A percentile compares a stretch with the other conserved stretches of the same genome.
phyloP scores from a whole-genome alignment of 2,888 invertebrate genomes.

The Clistopyga incitator region DNA sequence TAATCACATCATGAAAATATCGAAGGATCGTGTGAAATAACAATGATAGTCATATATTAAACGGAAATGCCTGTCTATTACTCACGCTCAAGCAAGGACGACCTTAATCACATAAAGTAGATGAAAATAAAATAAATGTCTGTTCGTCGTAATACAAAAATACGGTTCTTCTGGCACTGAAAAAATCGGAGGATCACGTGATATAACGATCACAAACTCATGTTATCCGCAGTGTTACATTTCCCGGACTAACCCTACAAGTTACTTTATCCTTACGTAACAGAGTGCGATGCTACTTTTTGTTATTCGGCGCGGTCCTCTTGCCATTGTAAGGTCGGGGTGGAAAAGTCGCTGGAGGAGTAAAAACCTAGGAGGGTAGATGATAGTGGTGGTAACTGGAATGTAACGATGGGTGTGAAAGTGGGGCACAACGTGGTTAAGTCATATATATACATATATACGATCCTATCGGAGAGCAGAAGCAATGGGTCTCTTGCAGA shows the following conservation, averaged over 20 bases:
- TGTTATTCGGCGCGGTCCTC: constrained; percentile 65
- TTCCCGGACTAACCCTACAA: too few species aligned
- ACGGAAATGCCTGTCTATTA: too few species aligned
- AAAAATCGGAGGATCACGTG: background rate
- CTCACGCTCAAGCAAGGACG: too few species aligned
- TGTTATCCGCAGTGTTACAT: background rate
- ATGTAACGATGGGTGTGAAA: constrained; percentile 62
- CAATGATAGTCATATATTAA: too few species aligned
- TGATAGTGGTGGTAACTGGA: constrained; percentile 54
- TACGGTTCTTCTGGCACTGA: background rate
- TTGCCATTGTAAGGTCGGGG: constrained; percentile 57
- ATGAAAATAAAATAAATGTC: background rate
- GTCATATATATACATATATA: constrained; percentile 5
- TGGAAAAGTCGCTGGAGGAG: constrained; percentile 34
- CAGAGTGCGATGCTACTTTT: constrained; percentile 44
- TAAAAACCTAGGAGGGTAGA: background rate
- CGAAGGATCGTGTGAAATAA: too few species aligned
- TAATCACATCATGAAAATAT: too few species aligned
- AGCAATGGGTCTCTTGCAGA: constrained; percentile 52
- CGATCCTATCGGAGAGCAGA: constrained; percentile 8
- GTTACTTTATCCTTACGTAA: constrained; percentile 6
- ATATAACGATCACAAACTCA: background rate
- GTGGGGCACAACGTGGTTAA: constrained; percentile 45
- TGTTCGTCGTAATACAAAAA: background rate
- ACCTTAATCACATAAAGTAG: background rate